These are phyloP conservation scores for Cephus pulcher DNA, from an alignment of 2,888 invertebrate species.

Conservation along the genomic window DNA sequence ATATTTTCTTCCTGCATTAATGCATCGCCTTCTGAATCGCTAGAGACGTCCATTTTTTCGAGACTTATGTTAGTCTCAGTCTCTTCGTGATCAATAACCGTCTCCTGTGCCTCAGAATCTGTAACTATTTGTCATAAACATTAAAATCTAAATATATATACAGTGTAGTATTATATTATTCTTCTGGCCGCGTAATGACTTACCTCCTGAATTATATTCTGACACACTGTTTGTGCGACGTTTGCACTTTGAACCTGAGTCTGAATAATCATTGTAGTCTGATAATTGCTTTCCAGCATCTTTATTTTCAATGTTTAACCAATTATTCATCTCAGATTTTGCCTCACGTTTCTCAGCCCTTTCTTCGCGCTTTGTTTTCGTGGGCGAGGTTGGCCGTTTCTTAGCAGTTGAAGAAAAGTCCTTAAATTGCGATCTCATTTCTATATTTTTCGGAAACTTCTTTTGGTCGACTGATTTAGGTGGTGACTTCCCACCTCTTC, in stretches of 20 bases:
- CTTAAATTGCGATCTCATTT: conserved; percentile 7
- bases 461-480: conserved; percentile 42
- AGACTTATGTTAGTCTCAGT: conserved; percentile 27
- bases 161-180: not conserved
- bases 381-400: conserved; percentile 46
- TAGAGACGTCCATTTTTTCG: conserved; percentile 38
- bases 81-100: conserved; percentile 16
- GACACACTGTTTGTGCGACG: not conserved
- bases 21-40: conserved; percentile 38
- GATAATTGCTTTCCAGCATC: not conserved
- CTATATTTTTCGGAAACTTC: conserved; percentile 23
- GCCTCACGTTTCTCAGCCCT: conserved; percentile 67
- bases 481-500: conserved; percentile 59
- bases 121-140: not conserved
- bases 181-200: not conserved
- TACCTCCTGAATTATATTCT: not conserved
- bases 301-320: not conserved
- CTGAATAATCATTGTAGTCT: not conserved
- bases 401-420: conserved; percentile 33
- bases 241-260: not conserved
- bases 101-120: not conserved
- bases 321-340: conserved; percentile 20
- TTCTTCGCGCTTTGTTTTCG: conserved; percentile 58
- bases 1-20: conserved; percentile 29
- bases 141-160: not conserved